Base-by-base conservation (phyloP, 2,888 invertebrate species). In the Piscicola geometra region DNA sequence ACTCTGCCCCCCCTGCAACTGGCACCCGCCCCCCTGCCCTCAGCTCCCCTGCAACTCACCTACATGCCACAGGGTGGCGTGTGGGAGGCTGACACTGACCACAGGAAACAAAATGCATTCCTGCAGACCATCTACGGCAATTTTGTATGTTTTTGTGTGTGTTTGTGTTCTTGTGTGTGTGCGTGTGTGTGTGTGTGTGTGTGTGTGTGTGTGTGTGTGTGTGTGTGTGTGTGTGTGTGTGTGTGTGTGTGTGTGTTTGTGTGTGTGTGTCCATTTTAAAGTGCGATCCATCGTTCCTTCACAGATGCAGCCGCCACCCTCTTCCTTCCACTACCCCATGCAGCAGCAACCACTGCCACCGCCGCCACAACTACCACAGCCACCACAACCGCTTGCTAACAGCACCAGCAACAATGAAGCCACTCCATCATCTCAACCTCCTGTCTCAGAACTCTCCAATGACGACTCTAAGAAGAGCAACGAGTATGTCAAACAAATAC, bases 31-130 rank as follows among this genome's bases (percentile, higher is more conserved):
- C 33, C 67, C 75, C 30, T 36, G 68, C 0, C 30, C 32, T 1
- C 75, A 36, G 75, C 64, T 32, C 41, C 75, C 67, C 47, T 50
- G 28, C 50, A 36, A 36, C 33, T 52, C 70, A n/a, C 69, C 52
- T 75, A 32, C 77, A 74, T 64, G 66, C 28, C 64, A 36, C 68
- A 12, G 68, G 78, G 21, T 76, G 76, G 3, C 77, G 71, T 28
- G 75, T 71, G 50, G 21, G 28, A 5, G 35, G 35, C 64, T n/a
- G 28, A n/a, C 60, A 64, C 32, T 15, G n/a, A 35, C 60, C 32
- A 25, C 60, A 25, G 60, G 15, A 56, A 56, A 5, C 5, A 56
- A 5, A 56, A 56, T 21, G 5, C 25, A 5, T 56, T 56, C 25
- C 60, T 18, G 9, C 60, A 56, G 3, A 5, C 60, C 25, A 18